Conservation (phyloP, 2,797 vertebrate genomes). For the Chelonia mydas region DNA sequence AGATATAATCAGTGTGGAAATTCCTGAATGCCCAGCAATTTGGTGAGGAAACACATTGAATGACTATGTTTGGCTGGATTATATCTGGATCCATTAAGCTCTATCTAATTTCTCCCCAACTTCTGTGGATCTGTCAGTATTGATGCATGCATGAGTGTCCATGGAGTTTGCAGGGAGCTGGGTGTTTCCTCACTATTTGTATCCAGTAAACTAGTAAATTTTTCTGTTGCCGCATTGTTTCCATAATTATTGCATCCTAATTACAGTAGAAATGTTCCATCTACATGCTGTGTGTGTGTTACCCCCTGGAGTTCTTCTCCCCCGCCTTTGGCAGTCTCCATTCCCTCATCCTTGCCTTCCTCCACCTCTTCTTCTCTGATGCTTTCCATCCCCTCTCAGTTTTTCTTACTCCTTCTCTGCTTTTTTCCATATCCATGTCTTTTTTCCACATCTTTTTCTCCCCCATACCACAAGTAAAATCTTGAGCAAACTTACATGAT, state of each 20-base stretch:
- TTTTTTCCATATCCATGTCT: constrained; percentile 4
- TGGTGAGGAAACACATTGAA: background rate
- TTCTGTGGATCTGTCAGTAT: constrained; percentile 16
- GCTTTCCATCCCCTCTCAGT: background rate
- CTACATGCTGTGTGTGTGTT: background rate
- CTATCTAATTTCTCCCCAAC: background rate
- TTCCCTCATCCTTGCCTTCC: background rate
- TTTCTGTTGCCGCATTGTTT: background rate
- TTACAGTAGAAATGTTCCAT: background rate
- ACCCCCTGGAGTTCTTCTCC: background rate
- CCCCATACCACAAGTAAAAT: constrained; percentile 43
- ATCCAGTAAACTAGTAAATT: background rate
- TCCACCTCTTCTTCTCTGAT: background rate
- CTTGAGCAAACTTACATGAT: constrained; percentile 24
- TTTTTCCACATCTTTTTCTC: constrained; percentile 37
- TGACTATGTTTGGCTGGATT: background rate
- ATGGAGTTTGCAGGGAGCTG: background rate
- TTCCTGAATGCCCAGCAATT: background rate
- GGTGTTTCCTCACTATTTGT: background rate
- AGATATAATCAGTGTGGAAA: constrained; percentile 4
- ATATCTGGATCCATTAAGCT: background rate
- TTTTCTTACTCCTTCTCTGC: background rate
- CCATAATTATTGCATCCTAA: background rate
- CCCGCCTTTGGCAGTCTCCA: background rate
- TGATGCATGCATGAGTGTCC: background rate